Percentiles rank a stretch among this genome's conserved stretches.
Conservation (phyloP, 2,888 invertebrate genomes). For the Dicranocentrus wangi region DNA sequence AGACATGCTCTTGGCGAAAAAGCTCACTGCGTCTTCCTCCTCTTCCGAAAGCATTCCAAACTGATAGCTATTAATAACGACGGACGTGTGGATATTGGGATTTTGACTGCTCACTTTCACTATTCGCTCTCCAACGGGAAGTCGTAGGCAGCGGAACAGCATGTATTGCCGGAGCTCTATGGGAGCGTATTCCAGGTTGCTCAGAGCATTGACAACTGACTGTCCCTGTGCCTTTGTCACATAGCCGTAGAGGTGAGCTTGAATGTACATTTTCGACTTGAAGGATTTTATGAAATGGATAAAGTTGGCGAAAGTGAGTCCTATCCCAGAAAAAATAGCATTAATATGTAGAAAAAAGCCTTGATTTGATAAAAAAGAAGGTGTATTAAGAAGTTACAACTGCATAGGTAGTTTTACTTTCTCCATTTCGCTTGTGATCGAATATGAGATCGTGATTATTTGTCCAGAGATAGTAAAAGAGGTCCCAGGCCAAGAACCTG, state of each 20-base stretch:
- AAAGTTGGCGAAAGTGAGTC: slow-evolving; percentile 44
- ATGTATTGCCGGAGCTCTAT: slow-evolving; percentile 34
- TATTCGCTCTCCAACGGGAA: slow-evolving; percentile 62
- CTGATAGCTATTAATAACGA: slow-evolving; percentile 65
- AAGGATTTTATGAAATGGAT: slow-evolving; percentile 41
- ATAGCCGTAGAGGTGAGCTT: slow-evolving; percentile 54
- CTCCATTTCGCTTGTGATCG: slow-evolving; percentile 42
- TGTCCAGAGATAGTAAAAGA: slow-evolving; percentile 55
- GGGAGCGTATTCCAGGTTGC: neutral
- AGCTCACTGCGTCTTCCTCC: slow-evolving; percentile 39
- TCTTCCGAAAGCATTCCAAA: slow-evolving; percentile 47
- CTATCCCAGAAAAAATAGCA: slow-evolving; percentile 13
- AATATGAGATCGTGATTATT: slow-evolving; percentile 46
- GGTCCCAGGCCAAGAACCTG: slow-evolving; percentile 53
- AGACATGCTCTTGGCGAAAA: slow-evolving; percentile 48
- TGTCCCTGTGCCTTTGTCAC: slow-evolving; percentile 52
- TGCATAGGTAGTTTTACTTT: slow-evolving; percentile 4
- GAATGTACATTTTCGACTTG: slow-evolving; percentile 58
- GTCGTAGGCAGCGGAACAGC: slow-evolving; percentile 23
- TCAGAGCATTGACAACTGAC: slow-evolving; percentile 34
- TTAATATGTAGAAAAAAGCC: no score
- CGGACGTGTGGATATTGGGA: slow-evolving; percentile 47
- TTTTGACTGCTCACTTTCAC: slow-evolving; percentile 48
- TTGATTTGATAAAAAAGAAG: no score
- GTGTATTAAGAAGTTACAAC: no score